phyloP scores from a whole-genome alignment of 2,888 invertebrate species.

The Pycnomerus fuliginosus region DNA sequence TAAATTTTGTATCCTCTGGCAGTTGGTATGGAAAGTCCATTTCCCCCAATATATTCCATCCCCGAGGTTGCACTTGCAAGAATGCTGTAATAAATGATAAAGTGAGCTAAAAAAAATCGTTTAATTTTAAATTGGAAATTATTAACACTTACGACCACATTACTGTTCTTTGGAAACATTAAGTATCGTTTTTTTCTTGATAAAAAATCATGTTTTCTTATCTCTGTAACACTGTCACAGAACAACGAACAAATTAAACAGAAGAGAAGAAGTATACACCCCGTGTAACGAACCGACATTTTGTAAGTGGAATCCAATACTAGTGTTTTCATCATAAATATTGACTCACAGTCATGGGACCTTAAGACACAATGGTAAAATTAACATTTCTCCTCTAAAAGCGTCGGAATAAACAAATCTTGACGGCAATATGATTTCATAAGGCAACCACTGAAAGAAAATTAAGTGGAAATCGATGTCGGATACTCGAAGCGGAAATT shows the following conservation, averaged over 20 bases:
- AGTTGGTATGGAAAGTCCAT: constrained; percentile 61
- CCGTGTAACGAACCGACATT: too few relatives aligned
- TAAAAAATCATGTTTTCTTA: constrained; percentile 33
- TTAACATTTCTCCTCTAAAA: too few relatives aligned
- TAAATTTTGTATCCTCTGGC: constrained; percentile 51
- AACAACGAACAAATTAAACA: too few relatives aligned
- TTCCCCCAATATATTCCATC: constrained; percentile 61
- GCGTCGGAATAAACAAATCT: too few relatives aligned
- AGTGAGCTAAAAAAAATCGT: constrained; percentile 55
- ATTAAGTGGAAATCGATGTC: constrained; percentile 23
- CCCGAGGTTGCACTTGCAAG: constrained; percentile 57
- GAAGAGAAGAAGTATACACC: too few relatives aligned
- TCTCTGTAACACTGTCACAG: too few relatives aligned
- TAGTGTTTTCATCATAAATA: too few relatives aligned
- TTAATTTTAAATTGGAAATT: neutral
- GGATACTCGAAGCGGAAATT: constrained; percentile 20
- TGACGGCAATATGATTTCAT: too few relatives aligned
- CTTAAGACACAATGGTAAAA: too few relatives aligned
- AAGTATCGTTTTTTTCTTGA: constrained; percentile 55
- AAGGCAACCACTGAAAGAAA: too few relatives aligned
- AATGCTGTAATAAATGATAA: constrained; percentile 60
- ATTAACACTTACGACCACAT: constrained; percentile 43
- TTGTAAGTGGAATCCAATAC: too few relatives aligned
- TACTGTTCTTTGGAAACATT: constrained; percentile 55
- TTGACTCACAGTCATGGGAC: too few relatives aligned